These are phyloP conservation scores for Drosophila micromelanica DNA, from an alignment of 1,140 invertebrate genomes.

Conservation along the genomic window DNA sequence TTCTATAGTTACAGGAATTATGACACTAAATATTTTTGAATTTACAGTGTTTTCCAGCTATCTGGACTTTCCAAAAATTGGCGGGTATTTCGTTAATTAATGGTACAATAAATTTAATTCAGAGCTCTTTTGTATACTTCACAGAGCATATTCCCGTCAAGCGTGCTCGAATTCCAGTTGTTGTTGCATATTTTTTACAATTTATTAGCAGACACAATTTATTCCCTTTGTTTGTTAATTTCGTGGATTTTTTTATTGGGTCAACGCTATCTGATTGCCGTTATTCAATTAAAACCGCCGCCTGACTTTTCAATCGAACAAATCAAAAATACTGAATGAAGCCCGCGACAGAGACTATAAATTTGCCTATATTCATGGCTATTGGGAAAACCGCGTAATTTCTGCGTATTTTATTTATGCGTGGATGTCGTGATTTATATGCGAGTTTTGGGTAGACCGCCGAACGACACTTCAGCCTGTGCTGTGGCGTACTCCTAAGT, in stretches of 20 bases:
- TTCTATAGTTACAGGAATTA: no score
- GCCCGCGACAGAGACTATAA: slow-evolving; percentile 45
- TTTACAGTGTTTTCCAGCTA: background rate
- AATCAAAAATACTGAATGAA: slow-evolving; percentile 55
- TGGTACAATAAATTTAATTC: background rate
- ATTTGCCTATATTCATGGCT: slow-evolving; percentile 50
- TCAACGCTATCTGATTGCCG: slow-evolving; percentile 42
- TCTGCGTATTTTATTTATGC: slow-evolving; percentile 73
- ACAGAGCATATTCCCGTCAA: background rate
- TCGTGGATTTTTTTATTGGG: slow-evolving; percentile 24
- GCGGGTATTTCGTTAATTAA: background rate
- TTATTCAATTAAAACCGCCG: slow-evolving; percentile 58
- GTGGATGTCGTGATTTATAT: slow-evolving; percentile 74
- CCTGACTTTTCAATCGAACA: slow-evolving; percentile 60
- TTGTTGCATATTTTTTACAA: slow-evolving; percentile 4
- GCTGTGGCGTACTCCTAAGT: slow-evolving; percentile 37
- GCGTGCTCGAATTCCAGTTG: background rate
- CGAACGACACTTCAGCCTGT: slow-evolving; percentile 61
- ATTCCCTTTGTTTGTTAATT: slow-evolving; percentile 11
- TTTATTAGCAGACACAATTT: slow-evolving; percentile 15
- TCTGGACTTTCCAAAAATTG: background rate
- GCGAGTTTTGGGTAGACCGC: slow-evolving; percentile 52
- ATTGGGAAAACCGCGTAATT: slow-evolving; percentile 68
- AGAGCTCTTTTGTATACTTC: background rate
- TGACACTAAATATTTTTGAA: no score